Percentiles rank a stretch among this genome's conserved stretches.
Conservation (phyloP, 2,113 vertebrate genomes). For the Phycodurus eques region DNA sequence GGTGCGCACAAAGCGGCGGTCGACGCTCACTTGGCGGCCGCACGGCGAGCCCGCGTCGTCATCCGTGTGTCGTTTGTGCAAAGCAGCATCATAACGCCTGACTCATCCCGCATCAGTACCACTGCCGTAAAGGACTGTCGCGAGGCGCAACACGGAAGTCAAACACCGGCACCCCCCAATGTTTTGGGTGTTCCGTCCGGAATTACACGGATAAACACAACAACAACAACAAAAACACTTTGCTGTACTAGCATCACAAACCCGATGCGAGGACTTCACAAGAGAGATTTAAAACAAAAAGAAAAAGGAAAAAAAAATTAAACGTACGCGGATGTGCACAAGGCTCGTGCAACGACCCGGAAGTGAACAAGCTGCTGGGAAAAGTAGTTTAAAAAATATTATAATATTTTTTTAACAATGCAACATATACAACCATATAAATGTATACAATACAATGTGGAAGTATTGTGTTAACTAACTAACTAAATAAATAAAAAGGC, state of each 20-base stretch:
- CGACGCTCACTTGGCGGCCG: conserved; percentile 32
- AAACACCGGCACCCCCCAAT: not conserved
- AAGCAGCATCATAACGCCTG: conserved; percentile 81
- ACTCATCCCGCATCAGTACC: conserved; percentile 88
- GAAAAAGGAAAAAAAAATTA: not conserved
- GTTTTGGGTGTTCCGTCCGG: not conserved
- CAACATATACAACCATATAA: too few relatives aligned
- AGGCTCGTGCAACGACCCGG: conserved; percentile 2
- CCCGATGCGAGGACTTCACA: not conserved
- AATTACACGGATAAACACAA: not conserved
- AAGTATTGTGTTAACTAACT: too few relatives aligned
- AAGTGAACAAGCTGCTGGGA: conserved; percentile 12
- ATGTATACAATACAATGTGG: too few relatives aligned
- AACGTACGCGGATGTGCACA: not conserved
- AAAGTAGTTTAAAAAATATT: conserved; percentile 17
- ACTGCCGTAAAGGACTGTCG: conserved; percentile 73
- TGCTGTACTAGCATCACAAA: not conserved
- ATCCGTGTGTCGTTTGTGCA: conserved; percentile 32
- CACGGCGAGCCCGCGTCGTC: conserved; percentile 36
- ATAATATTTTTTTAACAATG: too few relatives aligned
- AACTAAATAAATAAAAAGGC: too few relatives aligned
- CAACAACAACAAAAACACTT: not conserved
- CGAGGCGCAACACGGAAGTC: conserved; percentile 43
- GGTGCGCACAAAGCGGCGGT: not conserved
- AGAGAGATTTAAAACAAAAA: not conserved